Evolutionary conservation across 2,113 vertebrate species (phyloP).

Genomic region (Rhizomys pruinosus): DNA sequence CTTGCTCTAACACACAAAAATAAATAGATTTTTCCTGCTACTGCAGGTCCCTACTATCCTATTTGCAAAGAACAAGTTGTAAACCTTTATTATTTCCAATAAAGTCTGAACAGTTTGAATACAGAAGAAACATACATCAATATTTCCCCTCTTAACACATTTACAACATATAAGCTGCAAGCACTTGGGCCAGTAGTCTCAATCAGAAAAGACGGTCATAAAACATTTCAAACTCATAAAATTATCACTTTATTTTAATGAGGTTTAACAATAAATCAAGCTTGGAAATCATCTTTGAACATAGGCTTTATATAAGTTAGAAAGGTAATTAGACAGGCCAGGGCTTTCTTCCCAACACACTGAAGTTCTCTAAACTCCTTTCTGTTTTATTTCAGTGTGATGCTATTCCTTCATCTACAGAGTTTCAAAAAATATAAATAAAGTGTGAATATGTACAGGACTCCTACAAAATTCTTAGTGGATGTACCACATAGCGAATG

Average conservation of each 20-base stretch:
- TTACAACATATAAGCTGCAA: slow-evolving; percentile 56
- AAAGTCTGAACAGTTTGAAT: slow-evolving; percentile 74
- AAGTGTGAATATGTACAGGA: not conserved
- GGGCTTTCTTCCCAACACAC: not conserved
- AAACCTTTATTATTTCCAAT: slow-evolving; percentile 80
- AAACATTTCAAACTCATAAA: slow-evolving; percentile 75
- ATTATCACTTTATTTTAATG: slow-evolving; percentile 69
- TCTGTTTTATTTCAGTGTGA: slow-evolving; percentile 19
- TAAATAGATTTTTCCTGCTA: slow-evolving; percentile 67
- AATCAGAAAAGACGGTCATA: slow-evolving; percentile 55
- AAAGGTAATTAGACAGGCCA: slow-evolving; percentile 54
- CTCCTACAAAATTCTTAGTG: not conserved
- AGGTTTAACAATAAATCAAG: slow-evolving; percentile 60
- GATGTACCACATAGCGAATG: not conserved
- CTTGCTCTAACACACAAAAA: slow-evolving; percentile 63
- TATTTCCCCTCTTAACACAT: slow-evolving; percentile 75
- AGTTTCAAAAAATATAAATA: not conserved
- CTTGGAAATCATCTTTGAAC: slow-evolving; percentile 69
- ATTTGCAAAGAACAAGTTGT: slow-evolving; percentile 60
- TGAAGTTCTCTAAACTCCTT: not conserved
- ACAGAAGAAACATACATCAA: slow-evolving; percentile 63
- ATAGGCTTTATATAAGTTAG: slow-evolving; percentile 27
- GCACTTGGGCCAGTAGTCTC: slow-evolving; percentile 11
- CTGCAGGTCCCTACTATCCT: slow-evolving; percentile 52
- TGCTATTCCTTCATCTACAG: slow-evolving; percentile 14